A percentile compares a stretch with the other conserved stretches of the same genome.
These are phyloP conservation scores for Leptinotarsa juncta DNA, from an alignment of 2,888 invertebrate species.

Conservation along the genomic window DNA sequence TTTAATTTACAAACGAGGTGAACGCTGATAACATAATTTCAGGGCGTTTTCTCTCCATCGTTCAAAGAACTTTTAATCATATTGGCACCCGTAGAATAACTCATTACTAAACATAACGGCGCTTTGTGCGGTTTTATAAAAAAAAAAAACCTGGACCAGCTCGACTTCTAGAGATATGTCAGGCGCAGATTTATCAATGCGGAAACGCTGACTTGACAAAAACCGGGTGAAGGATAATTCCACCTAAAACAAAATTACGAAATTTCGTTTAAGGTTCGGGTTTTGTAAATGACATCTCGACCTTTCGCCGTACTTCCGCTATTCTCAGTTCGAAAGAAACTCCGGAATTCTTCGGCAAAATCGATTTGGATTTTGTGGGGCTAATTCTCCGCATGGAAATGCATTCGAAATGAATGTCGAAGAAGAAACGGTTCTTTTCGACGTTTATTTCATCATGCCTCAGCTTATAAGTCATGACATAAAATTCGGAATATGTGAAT, in stretches of 20 bases:
- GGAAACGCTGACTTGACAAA: conserved; percentile 33
- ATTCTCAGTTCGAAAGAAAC: conserved; percentile 12
- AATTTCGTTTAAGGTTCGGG: conserved; percentile 40
- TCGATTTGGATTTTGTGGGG: conserved; percentile 14
- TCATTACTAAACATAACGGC: conserved; percentile 30
- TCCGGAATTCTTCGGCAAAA: neutral
- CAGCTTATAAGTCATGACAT: neutral
- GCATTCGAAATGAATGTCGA: neutral
- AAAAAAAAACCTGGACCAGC: conserved; percentile 31
- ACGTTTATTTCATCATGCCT: neutral
- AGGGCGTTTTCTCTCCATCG: conserved; percentile 21
- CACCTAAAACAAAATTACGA: conserved; percentile 43
- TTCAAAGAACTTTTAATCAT: conserved; percentile 20
- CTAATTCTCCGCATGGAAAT: conserved; percentile 23
- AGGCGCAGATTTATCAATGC: conserved; percentile 39
- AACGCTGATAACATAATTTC: conserved; percentile 16
- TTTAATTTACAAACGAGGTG: conserved; percentile 9
- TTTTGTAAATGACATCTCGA: conserved; percentile 45
- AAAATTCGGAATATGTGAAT: too few relatives aligned
- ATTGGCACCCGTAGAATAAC: conserved; percentile 21
- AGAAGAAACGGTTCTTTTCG: neutral
- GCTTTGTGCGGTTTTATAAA: conserved; percentile 25
- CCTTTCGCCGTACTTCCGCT: conserved; percentile 32
- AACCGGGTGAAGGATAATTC: conserved; percentile 37
- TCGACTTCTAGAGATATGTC: conserved; percentile 32